phyloP scores from a whole-genome alignment of 2,888 invertebrate species.

The Drosophila histrio region DNA sequence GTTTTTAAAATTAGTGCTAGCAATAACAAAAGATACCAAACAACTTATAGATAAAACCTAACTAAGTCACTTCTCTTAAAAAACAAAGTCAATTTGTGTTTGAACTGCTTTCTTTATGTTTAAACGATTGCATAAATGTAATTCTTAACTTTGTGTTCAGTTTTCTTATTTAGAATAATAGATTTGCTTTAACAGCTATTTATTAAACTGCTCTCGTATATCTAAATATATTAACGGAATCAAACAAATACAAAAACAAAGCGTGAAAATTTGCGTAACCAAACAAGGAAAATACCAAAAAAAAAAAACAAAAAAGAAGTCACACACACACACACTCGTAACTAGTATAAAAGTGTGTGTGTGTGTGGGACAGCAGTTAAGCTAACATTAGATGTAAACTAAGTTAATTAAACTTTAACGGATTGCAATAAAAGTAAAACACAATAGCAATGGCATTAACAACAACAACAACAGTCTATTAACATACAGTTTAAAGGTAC shows the following conservation, averaged over 20 bases:
- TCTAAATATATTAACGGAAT: conserved; percentile 38
- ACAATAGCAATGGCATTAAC: conserved; percentile 22
- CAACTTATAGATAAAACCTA: no score
- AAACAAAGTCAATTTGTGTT: no score
- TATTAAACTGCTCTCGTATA: conserved; percentile 31
- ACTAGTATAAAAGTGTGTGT: conserved; percentile 11
- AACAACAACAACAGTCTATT: conserved; percentile 29
- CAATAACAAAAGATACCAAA: no score
- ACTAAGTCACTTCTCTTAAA: no score
- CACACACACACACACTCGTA: conserved; percentile 16
- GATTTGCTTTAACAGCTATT: background rate
- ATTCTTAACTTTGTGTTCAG: no score
- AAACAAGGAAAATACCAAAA: conserved; percentile 63
- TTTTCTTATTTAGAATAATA: no score
- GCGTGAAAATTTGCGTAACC: conserved; percentile 77
- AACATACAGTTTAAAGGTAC: conserved; percentile 35
- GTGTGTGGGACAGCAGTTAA: conserved; percentile 64
- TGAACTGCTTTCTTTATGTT: no score
- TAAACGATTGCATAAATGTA: no score
- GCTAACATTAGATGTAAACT: conserved; percentile 75
- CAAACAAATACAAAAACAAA: conserved; percentile 42
- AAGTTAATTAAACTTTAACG: conserved; percentile 73
- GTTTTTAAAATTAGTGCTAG: background rate
- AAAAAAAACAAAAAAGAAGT: conserved; percentile 23
- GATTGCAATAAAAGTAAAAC: conserved; percentile 58